A percentile compares a stretch with the other conserved stretches of the same genome.
Conservation (phyloP, 2,113 vertebrate species). For the Zootoca vivipara region DNA sequence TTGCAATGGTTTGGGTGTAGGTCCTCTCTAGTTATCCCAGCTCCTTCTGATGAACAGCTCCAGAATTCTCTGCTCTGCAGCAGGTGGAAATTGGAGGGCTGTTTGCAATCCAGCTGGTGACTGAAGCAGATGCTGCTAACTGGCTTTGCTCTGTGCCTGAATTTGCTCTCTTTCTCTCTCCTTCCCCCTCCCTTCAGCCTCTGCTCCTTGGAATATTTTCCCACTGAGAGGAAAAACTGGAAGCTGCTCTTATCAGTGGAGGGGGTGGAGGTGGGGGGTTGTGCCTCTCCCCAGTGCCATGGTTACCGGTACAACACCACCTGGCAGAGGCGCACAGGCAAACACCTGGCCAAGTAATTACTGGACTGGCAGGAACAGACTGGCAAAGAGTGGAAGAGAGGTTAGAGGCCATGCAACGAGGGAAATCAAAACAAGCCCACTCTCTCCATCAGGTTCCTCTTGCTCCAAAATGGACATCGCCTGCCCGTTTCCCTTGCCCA, state of each 20-base stretch:
- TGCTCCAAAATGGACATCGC: not conserved
- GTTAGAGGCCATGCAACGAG: not conserved
- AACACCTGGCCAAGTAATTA: not conserved
- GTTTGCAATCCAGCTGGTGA: not conserved
- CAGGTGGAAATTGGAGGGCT: not conserved
- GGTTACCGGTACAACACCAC: constrained; percentile 18
- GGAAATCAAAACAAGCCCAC: not conserved
- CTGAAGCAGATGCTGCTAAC: not conserved
- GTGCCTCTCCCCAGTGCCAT: not conserved
- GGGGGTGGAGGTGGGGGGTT: not conserved
- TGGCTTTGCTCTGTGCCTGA: not conserved
- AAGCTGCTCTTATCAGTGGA: not conserved
- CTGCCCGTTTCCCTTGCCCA: not conserved
- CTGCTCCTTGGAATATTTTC: not conserved
- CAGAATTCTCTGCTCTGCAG: not conserved
- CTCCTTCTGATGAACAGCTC: not conserved
- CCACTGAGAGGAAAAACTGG: not conserved
- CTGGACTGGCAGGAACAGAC: not conserved
- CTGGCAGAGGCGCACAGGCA: not conserved
- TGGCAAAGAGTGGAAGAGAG: too few relatives aligned
- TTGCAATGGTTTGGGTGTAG: not conserved
- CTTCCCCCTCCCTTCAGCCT: not conserved
- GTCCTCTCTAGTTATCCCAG: not conserved
- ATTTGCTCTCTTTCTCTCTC: not conserved
- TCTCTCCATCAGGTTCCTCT: not conserved